These are phyloP conservation scores for Microcebus ravelobensis DNA, from an alignment of 2,113 vertebrate species.

Conservation along the genomic window DNA sequence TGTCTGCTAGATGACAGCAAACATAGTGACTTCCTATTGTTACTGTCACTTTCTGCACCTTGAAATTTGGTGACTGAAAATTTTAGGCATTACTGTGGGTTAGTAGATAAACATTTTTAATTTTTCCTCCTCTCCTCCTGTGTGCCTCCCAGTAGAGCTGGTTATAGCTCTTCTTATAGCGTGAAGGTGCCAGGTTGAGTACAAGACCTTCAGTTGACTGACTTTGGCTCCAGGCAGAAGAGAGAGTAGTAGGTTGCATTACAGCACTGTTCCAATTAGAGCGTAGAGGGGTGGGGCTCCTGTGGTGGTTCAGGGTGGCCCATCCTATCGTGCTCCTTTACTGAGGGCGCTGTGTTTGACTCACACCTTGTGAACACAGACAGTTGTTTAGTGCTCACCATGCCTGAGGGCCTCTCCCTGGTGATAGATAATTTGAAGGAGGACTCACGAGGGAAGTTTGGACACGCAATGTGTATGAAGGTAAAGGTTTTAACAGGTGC, in stretches of 20 bases:
- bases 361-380: background rate
- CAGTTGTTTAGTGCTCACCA: accelerated
- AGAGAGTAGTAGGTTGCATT: background rate
- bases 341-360: too few species aligned
- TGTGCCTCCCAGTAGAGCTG: background rate
- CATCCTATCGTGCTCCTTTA: accelerated
- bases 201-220: background rate
- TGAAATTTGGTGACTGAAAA: constrained; percentile 7
- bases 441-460: background rate
- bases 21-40: background rate
- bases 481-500: background rate
- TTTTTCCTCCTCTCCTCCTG: background rate
- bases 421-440: background rate
- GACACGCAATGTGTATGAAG: background rate
- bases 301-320: background rate
- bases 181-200: background rate
- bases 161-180: background rate
- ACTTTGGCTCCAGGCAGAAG: background rate
- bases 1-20: background rate
- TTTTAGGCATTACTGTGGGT: background rate
- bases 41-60: background rate
- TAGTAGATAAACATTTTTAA: background rate
- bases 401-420: background rate
- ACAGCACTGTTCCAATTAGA: background rate
- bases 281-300: background rate